Base-by-base conservation (phyloP, 2,888 invertebrate genomes). In the Heliconius hortense region DNA sequence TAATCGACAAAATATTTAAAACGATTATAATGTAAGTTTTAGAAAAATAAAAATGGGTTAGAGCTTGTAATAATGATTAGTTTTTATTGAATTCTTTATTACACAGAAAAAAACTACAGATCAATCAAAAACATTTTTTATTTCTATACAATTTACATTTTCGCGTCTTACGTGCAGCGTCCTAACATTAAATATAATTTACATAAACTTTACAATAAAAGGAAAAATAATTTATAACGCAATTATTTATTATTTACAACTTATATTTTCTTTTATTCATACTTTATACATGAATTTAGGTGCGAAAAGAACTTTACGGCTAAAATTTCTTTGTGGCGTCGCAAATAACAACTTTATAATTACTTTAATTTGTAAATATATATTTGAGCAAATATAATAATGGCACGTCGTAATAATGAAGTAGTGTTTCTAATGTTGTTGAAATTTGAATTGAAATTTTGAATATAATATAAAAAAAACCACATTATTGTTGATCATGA, bases 121-220 rank as follows among this genome's bases (percentile, higher is more conserved):
- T 80, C 81, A 84, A 85, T 89, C 84, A 89, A 90, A 90, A 90
- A 90, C 89, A 89, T 88, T 84, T 82, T 92, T 92, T 91, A 90
- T 91, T 91, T 89, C 88, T 90, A 89, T 91, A 91, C 88, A 91
- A 90, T 90, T 87, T 89, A 91, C 90, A 90, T 86, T 82, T 82
- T 83, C 85, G 88, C 89, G 85, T 86, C 83, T 85, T 75, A 77
- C 84, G 83, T 90, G 91, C 88, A 88, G 87, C 87, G 85, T 85
- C 80, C 82, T 84, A 85, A 82, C 81, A 84, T 88, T 87, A 86
- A 84, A 86, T 87, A 75, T 86, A 74, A 83, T 82, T 84, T 82
- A 83, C 85, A 84, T 83, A 81, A 84, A 87, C 85, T 86, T 84
- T 86, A 87, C 86, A 87, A 80, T 85, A 84, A 85, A 80, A 76